Evolutionary conservation across 2,888 invertebrate genomes (phyloP).

Genomic region (Xylophagus ater): DNA sequence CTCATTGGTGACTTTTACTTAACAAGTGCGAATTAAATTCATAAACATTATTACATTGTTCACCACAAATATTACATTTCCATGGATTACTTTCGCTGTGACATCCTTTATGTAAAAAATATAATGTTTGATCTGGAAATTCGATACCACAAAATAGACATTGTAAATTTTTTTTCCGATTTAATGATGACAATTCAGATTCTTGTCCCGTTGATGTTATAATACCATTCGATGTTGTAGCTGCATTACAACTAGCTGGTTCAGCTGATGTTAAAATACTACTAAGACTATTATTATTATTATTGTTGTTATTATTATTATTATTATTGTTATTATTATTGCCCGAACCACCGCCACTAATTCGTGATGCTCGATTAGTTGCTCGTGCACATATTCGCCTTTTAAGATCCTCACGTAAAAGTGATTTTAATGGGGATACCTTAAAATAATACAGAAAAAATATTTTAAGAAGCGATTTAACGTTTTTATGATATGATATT

Average conservation of each 20-base stretch:
- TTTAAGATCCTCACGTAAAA: constrained; percentile 73
- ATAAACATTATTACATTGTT: constrained; percentile 88
- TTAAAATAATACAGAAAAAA: no score
- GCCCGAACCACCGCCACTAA: constrained; percentile 16
- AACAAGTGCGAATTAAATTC: constrained; percentile 94
- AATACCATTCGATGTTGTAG: constrained; percentile 47
- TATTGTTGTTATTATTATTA: constrained; percentile 36
- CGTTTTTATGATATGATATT: no score
- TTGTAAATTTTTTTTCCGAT: constrained; percentile 48
- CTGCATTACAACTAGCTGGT: constrained; percentile 39
- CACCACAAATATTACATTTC: constrained; percentile 96
- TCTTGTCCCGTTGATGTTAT: constrained; percentile 65
- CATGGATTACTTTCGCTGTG: constrained; percentile 94
- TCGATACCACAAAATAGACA: constrained; percentile 89
- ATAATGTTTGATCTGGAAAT: constrained; percentile 91
- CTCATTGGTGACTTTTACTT: constrained; percentile 80
- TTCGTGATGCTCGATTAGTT: constrained; percentile 43
- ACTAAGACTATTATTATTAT: constrained; percentile 30
- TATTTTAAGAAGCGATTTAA: no score
- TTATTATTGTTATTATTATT: constrained; percentile 8
- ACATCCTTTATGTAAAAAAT: constrained; percentile 95
- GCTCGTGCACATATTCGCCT: constrained; percentile 64
- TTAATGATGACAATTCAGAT: constrained; percentile 40
- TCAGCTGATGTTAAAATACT: constrained; percentile 24
- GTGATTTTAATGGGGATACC: constrained; percentile 72